Evolutionary conservation across 2,797 vertebrate genomes (phyloP), one percentile per base, ranked within the genome.

Genomic region (Urosaurus nigricauda): DNA sequence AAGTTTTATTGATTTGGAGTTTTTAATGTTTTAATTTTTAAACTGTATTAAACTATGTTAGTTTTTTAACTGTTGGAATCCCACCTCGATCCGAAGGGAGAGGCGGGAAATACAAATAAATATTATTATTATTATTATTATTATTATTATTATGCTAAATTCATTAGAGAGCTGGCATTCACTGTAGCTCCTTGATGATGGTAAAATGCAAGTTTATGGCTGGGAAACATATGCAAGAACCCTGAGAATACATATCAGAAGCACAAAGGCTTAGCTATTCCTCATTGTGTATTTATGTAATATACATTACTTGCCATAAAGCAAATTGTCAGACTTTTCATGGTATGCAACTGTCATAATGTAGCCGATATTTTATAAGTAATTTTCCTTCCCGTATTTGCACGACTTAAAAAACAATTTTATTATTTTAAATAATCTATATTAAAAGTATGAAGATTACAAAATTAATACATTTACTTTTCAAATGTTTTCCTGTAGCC

Each of bases 391-490:
- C 40, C 21, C 53, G 19, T 21, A 35, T 51, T 35, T 51, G 9
- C 26, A 60, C 58, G 35, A 60, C 21, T n/a, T 43, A 37, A 32
- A 79, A 79, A 71, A 37, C n/a, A 26, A 53, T 47, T 65, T 65
- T n/a, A 78, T n/a, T 71, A 35, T 60, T 80, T 81, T 81, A 73
- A 81, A 85, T 85, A 63, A 75, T 89, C 65, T 37, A 53, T 63
- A 74, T 63, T 1, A 81, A 85, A 89, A 75, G 53, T 74, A 47
- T 40, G 70, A 60, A 56, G 58, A 74, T 63, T 63, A 85, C 24
- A 71, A 65, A 79, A 86, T 53, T 3, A 85, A 40, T 47, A 16
- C 6, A 51, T 65, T 74, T 73, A 14, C 40, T 51, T 81, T 37
- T 74, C n/a, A 40, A 65, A 37, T 17, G 80, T 63, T 85, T 63